These are phyloP conservation scores for Aradophagus sp. DNA, from an alignment of 1,140 invertebrate genomes.

Conservation along the genomic window DNA sequence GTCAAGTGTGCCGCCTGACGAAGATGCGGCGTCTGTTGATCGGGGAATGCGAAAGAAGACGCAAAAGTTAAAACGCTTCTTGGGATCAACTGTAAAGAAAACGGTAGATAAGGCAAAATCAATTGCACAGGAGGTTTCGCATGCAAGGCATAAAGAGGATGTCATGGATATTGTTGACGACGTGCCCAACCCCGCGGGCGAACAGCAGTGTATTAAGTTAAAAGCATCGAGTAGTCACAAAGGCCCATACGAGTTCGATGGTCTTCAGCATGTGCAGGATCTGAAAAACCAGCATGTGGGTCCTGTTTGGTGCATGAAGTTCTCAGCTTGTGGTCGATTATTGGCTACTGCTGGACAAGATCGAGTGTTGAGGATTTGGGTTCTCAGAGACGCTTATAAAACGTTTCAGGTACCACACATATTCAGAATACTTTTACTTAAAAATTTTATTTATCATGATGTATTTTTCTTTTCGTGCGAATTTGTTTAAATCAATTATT, in stretches of 20 bases:
- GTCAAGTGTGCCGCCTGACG: constrained; percentile 77
- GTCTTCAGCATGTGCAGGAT: constrained; percentile 82
- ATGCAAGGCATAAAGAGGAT: constrained; percentile 89
- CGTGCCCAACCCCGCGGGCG: constrained; percentile 80
- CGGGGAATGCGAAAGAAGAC: constrained; percentile 74
- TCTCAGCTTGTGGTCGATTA: constrained; percentile 93
- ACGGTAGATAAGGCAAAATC: constrained; percentile 93
- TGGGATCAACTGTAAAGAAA: constrained; percentile 90
- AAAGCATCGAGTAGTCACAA: constrained; percentile 96
- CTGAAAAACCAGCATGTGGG: constrained; percentile 89
- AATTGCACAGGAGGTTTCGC: constrained; percentile 89
- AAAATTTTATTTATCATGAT: constrained; percentile 1
- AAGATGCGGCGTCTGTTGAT: constrained; percentile 73
- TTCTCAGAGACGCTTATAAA: constrained; percentile 88
- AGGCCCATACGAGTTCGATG: constrained; percentile 95
- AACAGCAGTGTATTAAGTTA: constrained; percentile 88
- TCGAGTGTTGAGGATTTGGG: constrained; percentile 94
- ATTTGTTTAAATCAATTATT: not conserved
- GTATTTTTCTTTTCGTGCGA: no score
- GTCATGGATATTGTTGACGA: constrained; percentile 89
- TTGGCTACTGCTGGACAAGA: constrained; percentile 98
- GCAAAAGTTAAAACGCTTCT: constrained; percentile 84
- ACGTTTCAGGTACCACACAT: constrained; percentile 83
- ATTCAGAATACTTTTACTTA: not conserved
- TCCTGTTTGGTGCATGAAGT: constrained; percentile 99